A percentile compares a stretch with the other conserved stretches of the same genome.
Evolutionary conservation across 1,140 invertebrate species (phyloP).

Genomic region (Oscheius sp.): DNA sequence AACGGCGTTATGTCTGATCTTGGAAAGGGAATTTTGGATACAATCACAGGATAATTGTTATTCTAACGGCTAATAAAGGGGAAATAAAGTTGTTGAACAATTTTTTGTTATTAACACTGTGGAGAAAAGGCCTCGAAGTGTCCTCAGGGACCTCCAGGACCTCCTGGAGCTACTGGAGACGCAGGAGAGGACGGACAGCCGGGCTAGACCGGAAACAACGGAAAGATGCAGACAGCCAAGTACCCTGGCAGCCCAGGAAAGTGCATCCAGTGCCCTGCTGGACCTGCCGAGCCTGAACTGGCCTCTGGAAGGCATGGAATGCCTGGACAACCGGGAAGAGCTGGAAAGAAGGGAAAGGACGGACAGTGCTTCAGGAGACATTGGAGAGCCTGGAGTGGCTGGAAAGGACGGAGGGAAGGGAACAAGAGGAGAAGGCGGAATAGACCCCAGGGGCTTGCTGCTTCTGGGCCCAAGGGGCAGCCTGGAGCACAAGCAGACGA

Average conservation of each 20-base stretch:
- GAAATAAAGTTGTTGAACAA: too few relatives aligned
- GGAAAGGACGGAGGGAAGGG: slow-evolving; percentile 13
- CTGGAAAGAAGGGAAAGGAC: too few relatives aligned
- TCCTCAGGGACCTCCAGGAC: slow-evolving; percentile 23
- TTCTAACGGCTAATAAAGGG: too few relatives aligned
- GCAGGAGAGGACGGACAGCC: neutral
- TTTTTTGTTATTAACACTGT: too few relatives aligned
- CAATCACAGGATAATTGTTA: too few relatives aligned
- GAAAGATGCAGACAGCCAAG: neutral
- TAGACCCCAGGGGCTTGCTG: slow-evolving; percentile 17
- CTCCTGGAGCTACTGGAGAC: neutral
- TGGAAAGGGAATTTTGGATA: too few relatives aligned
- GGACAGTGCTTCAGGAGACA: slow-evolving; percentile 7
- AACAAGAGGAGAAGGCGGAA: too few relatives aligned
- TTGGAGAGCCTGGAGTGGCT: neutral
- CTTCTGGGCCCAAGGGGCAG: slow-evolving; percentile 17
- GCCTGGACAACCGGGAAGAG: slow-evolving; percentile 1
- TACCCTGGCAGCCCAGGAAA: neutral
- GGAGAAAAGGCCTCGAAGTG: too few relatives aligned
- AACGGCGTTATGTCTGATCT: too few relatives aligned
- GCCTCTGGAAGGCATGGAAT: neutral
- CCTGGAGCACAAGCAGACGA: slow-evolving; percentile 23
- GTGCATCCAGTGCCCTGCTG: slow-evolving; percentile 15
- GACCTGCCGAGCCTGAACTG: too few relatives aligned
- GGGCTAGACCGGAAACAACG: slow-evolving; percentile 7